Evolutionary conservation across 2,113 vertebrate species (phyloP), one percentile per base, ranked within the genome.

Genomic region (Herpetotheres cachinnans): DNA sequence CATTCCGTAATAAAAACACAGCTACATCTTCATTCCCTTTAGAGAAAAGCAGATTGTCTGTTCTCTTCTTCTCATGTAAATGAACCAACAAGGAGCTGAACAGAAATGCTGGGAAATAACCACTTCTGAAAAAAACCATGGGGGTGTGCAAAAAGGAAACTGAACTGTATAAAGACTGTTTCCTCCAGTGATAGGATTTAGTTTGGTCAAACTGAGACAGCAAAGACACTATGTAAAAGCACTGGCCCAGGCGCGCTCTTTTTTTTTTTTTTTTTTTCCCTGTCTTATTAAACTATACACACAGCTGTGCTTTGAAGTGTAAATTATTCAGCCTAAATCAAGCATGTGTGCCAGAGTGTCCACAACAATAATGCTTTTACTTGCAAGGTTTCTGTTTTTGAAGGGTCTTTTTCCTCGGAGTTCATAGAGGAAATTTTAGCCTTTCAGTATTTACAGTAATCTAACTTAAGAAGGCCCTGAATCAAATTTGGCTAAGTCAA

Each of bases 11-110:
- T 82, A 99, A 97, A 97, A 99, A 99, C 61, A 96, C 90, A 0
- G 99, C 99, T 0, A 99, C 98, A 77, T 99, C 99, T 95, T 99
- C 98, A 76, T 99, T 99, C 32, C 98, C 99, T 99, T 87, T 8
- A 91, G 69, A 90, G 83, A 78, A 88, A 86, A 86, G 86, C 47
- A 90, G 34, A 65, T 22, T 52, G 69, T 66, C 65, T 80, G 65
- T 21, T 82, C 42, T 59, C 71, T 61, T 80, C 25, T 54, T 71
- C 74, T 83, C 93, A 93, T 22, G 59, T 25, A 84, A 76, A 79
- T 13, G 59, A 94, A 74, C 22, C 56, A 87, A 82, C 14, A 87
- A 67, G 69, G 78, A 96, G 91, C 71, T 90, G 86, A 93, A 94
- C 81, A 95, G 77, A 96, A 96, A 96, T 95, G 92, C 87, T 95